phyloP scores from a whole-genome alignment of 2,888 invertebrate genomes.

The Pelosia muscerda region DNA sequence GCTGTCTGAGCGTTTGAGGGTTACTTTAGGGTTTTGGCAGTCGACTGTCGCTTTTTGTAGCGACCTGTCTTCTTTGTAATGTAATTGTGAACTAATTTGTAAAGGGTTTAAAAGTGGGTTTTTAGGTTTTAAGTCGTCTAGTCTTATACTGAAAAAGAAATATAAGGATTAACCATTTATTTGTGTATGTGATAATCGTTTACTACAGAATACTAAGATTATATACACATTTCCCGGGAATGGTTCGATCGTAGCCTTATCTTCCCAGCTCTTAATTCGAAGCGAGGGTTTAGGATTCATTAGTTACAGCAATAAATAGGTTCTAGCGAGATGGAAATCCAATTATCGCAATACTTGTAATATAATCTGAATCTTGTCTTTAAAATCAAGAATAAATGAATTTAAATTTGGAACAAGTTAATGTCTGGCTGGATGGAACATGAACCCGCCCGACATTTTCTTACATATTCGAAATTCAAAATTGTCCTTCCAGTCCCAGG shows the following conservation, averaged over 20 bases:
- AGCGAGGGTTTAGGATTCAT: no score
- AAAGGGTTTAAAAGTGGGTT: conserved; percentile 88
- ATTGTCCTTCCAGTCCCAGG: no score
- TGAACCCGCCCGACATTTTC: no score
- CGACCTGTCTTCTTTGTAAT: conserved; percentile 94
- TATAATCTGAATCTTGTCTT: not conserved
- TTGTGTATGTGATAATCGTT: not conserved
- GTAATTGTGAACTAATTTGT: conserved; percentile 90
- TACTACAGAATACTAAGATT: not conserved
- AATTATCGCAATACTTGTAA: not conserved
- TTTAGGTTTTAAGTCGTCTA: conserved; percentile 88
- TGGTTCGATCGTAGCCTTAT: no score
- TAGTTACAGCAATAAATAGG: no score
- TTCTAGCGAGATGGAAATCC: no score
- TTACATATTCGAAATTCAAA: no score
- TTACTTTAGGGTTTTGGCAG: conserved; percentile 88
- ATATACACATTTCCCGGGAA: no score
- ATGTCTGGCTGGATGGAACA: no score
- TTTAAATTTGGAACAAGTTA: no score
- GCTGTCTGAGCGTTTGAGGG: conserved; percentile 91
- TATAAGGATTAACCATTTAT: not conserved
- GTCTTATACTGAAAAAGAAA: conserved; percentile 79
- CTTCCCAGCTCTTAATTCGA: no score
- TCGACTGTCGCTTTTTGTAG: conserved; percentile 91
- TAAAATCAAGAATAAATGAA: not conserved